Base-by-base conservation (phyloP, 2,797 vertebrate genomes). In the Spheniscus humboldti region DNA sequence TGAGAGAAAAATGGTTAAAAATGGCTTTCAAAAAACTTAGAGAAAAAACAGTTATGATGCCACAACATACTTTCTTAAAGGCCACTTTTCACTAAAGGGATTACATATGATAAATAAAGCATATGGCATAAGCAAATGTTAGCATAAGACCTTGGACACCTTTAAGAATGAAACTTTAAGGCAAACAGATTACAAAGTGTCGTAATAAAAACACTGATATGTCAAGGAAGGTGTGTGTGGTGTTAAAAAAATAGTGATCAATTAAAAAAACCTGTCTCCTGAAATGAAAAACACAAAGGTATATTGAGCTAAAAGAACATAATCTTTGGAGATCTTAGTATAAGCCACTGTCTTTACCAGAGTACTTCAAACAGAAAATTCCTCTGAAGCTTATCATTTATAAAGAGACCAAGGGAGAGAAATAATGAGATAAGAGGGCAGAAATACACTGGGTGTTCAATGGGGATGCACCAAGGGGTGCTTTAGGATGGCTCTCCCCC, bases 141-240 rank as follows among this genome's bases (percentile, higher is more conserved):
- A 72, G 90, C 75, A 6, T 30, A 90, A 90, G 55, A 82, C 75
- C 50, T 52, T 30, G 55, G 43, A 60, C 35, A 52, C 18, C 43
- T 93, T 88, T 64, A 68, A 79, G 63, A 94, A 96, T 31, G 37
- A 57, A 96, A 95, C 74, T 96, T 95, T 8, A 67, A 56, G n/a
- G 52, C 75, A 74, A 96, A 81, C 20, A 76, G 35, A 62, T 64
- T 81, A 64, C 20, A 45, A 76, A 91, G 66, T 30, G 25, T 11
- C 15, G 0, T 30, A 85, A 88, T 2, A 59, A 77, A 84, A 93
- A 1, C 5, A 76, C 23, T 7, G 11, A 10, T 10, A 28, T 2
- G 13, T 19, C 68, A 88, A 55, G 56, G 39, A 66, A 48, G 25
- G 45, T 2, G 5, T 4, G 3, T 0, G 1, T 1, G 13, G 19